phyloP scores from a whole-genome alignment of 1,140 invertebrate genomes.

The Sarcophaga peregrina region DNA sequence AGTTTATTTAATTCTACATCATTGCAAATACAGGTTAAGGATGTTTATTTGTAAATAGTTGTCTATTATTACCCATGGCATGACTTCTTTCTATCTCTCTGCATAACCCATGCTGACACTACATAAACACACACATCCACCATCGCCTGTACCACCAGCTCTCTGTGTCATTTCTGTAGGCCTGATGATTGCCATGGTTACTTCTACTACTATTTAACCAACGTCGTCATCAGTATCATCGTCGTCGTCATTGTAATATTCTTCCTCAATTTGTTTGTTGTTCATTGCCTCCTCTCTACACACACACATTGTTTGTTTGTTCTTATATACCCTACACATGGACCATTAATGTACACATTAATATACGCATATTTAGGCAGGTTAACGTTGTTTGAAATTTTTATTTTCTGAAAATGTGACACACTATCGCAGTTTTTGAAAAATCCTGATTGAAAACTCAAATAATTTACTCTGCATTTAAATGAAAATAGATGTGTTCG shows the following conservation, averaged over 20 bases:
- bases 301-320: too few relatives aligned
- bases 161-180: not conserved
- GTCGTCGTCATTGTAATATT: not conserved
- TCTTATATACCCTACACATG: too few relatives aligned
- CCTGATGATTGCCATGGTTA: not conserved
- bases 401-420: too few relatives aligned
- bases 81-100: too few relatives aligned
- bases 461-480: too few relatives aligned
- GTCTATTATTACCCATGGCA: conserved; percentile 4
- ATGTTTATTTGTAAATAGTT: conserved; percentile 18
- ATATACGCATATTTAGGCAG: too few relatives aligned
- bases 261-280: not conserved
- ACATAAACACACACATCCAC: not conserved
- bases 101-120: not conserved
- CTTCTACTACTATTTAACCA: not conserved
- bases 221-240: not conserved
- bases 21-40: conserved; percentile 7
- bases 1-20: conserved; percentile 22
- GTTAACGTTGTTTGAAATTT: too few relatives aligned
- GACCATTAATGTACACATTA: too few relatives aligned
- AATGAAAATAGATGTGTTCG: too few relatives aligned
- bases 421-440: too few relatives aligned
- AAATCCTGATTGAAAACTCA: too few relatives aligned
- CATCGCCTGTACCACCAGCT: not conserved
- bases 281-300: too few relatives aligned